These are phyloP conservation scores for Sinopyrophorus schimmeli DNA, from an alignment of 2,888 invertebrate genomes.

Conservation along the genomic window DNA sequence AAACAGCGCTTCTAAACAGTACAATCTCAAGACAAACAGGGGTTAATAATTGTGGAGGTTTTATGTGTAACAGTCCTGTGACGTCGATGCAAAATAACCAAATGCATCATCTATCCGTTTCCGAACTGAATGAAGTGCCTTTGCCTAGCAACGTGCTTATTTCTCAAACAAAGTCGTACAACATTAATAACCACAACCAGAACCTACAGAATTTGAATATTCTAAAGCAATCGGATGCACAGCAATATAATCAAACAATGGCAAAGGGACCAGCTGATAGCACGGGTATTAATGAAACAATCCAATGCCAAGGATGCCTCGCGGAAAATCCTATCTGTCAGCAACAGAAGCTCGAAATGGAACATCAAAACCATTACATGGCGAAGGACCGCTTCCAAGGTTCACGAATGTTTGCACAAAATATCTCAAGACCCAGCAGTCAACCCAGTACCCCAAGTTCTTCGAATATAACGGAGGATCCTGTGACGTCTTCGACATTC, in stretches of 20 bases:
- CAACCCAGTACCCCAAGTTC: constrained; percentile 62
- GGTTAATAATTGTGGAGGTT: constrained; percentile 48
- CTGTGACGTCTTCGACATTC: constrained; percentile 71
- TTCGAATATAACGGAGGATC: constrained; percentile 61
- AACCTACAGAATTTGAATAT: constrained; percentile 37
- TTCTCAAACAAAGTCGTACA: constrained; percentile 43
- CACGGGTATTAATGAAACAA: constrained; percentile 44
- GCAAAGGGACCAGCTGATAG: constrained; percentile 45
- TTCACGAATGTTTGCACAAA: constrained; percentile 38
- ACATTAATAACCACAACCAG: constrained; percentile 41
- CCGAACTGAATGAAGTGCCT: constrained; percentile 52
- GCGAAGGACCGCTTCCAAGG: constrained; percentile 46
- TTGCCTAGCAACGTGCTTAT: constrained; percentile 52
- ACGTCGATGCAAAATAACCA: constrained; percentile 42
- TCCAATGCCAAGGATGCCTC: constrained; percentile 62
- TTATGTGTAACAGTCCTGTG: constrained; percentile 48
- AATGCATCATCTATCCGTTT: constrained; percentile 42
- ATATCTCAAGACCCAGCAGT: constrained; percentile 57
- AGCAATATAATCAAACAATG: constrained; percentile 39
- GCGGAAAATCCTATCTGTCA: constrained; percentile 57
- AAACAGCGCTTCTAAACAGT: constrained; percentile 83
- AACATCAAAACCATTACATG: constrained; percentile 53
- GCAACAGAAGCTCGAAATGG: constrained; percentile 28
- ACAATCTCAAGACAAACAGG: constrained; percentile 72
- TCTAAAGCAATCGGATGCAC: constrained; percentile 25